Percentiles rank a stretch among this genome's conserved stretches.
Conservation (phyloP, 2,888 invertebrate genomes). For the Drosophila kokeensis region DNA sequence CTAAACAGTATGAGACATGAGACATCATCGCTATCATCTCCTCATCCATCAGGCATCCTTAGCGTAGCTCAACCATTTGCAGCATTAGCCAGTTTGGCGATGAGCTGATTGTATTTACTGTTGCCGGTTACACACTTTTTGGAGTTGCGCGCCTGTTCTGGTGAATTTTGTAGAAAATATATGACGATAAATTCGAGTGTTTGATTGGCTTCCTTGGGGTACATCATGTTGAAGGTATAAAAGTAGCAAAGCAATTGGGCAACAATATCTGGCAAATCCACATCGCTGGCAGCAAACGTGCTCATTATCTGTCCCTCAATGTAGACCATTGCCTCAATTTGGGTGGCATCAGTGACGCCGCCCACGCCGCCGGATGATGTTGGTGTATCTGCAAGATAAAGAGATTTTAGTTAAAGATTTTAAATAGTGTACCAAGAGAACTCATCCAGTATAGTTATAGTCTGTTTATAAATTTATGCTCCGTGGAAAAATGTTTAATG, state of each 20-base stretch:
- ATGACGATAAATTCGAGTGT: conserved; percentile 78
- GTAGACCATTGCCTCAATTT: conserved; percentile 69
- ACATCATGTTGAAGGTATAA: conserved; percentile 80
- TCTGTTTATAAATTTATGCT: not conserved
- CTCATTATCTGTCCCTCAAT: conserved; percentile 73
- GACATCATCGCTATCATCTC: conserved; percentile 12
- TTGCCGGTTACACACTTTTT: conserved; percentile 67
- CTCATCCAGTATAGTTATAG: not conserved
- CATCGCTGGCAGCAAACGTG: conserved; percentile 63
- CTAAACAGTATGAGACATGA: conserved; percentile 63
- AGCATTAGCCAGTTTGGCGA: conserved; percentile 71
- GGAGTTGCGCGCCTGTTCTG: conserved; percentile 66
- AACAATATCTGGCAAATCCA: conserved; percentile 68
- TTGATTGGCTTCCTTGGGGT: conserved; percentile 80
- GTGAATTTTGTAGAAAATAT: conserved; percentile 69
- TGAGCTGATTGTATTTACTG: conserved; percentile 70
- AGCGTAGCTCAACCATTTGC: conserved; percentile 64
- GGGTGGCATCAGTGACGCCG: conserved; percentile 24
- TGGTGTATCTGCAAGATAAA: conserved; percentile 37
- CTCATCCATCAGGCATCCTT: not conserved
- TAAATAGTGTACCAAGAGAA: too few relatives aligned
- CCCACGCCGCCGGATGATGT: conserved; percentile 26
- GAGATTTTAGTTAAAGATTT: not conserved
- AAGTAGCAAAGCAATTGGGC: conserved; percentile 76
- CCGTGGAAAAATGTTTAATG: too few relatives aligned